Conservation (phyloP, 1,140 invertebrate genomes). For the Aphelenchoides fujianensis region DNA sequence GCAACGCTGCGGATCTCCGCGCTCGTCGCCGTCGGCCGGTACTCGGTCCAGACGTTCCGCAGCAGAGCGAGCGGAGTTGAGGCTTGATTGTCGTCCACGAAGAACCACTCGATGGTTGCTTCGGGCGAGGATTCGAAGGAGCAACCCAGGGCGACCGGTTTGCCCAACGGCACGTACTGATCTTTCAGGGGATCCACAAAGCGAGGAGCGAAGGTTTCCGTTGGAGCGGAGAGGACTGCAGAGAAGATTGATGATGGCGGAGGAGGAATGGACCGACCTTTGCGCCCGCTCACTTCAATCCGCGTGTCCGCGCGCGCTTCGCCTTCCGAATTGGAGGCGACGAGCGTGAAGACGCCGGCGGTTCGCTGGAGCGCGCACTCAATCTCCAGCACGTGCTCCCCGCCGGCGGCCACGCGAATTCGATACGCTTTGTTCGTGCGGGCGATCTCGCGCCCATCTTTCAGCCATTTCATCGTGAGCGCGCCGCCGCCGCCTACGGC, state of each 20-base stretch:
- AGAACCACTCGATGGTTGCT: neutral
- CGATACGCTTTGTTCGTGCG: conserved; percentile 11
- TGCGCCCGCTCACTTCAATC: neutral
- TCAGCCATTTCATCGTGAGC: conserved; percentile 20
- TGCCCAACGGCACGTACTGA: neutral
- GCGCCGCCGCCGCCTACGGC: neutral
- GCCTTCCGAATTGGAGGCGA: neutral
- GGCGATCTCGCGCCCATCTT: conserved; percentile 21
- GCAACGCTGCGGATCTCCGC: conserved; percentile 38
- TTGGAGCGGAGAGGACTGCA: too few relatives aligned
- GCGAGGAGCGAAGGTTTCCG: too few relatives aligned
- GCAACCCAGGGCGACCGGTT: neutral
- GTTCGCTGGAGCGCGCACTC: conserved; percentile 18
- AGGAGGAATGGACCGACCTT: neutral
- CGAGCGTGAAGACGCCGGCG: neutral
- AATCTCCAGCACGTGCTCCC: conserved; percentile 20
- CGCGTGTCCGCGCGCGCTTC: conserved; percentile 5
- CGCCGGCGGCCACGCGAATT: conserved; percentile 15
- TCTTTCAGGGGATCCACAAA: conserved; percentile 12
- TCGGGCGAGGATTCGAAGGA: neutral
- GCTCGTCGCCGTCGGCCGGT: conserved; percentile 29
- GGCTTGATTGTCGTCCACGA: neutral
- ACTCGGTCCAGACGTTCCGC: conserved; percentile 39
- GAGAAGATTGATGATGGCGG: too few relatives aligned
- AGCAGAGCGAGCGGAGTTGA: conserved; percentile 7